Conservation (phyloP, 2,888 invertebrate species). For the Thera britannica region DNA sequence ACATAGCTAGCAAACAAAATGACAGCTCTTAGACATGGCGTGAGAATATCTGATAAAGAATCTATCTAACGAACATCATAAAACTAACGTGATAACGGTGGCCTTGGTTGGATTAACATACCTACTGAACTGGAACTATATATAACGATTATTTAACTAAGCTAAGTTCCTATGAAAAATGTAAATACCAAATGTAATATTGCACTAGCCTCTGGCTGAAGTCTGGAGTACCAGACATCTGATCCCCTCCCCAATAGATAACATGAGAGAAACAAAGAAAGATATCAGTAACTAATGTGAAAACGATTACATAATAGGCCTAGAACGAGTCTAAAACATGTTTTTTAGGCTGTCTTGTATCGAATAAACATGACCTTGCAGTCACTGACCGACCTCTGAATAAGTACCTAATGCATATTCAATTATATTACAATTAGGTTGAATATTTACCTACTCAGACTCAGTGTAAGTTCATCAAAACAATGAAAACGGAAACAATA, state of each 20-base stretch:
- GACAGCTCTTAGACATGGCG: constrained; percentile 47
- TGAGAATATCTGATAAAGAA: constrained; percentile 63
- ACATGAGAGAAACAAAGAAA: neutral
- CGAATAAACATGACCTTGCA: constrained; percentile 63
- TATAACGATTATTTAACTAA: constrained; percentile 43
- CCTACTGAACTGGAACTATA: constrained; percentile 44
- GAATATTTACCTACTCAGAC: neutral
- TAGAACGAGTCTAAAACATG: neutral
- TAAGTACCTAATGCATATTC: constrained; percentile 63
- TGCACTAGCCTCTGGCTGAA: too few relatives aligned
- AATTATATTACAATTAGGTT: constrained; percentile 50
- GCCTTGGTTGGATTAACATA: constrained; percentile 49
- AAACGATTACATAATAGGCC: constrained; percentile 4
- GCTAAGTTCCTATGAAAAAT: neutral
- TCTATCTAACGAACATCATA: constrained; percentile 47
- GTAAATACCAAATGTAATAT: too few relatives aligned
- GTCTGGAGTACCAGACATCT: too few relatives aligned
- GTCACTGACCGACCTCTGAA: constrained; percentile 70
- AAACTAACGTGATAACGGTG: constrained; percentile 47
- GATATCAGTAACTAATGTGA: neutral
- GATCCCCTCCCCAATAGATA: too few relatives aligned
- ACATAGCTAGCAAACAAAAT: constrained; percentile 7
- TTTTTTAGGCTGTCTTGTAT: constrained; percentile 27
- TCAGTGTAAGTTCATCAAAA: constrained; percentile 11
- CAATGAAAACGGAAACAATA: constrained; percentile 10